A percentile compares a stretch with the other conserved stretches of the same genome.
Conservation (phyloP, 2,888 invertebrate species). For the Athripsodes cinereus region DNA sequence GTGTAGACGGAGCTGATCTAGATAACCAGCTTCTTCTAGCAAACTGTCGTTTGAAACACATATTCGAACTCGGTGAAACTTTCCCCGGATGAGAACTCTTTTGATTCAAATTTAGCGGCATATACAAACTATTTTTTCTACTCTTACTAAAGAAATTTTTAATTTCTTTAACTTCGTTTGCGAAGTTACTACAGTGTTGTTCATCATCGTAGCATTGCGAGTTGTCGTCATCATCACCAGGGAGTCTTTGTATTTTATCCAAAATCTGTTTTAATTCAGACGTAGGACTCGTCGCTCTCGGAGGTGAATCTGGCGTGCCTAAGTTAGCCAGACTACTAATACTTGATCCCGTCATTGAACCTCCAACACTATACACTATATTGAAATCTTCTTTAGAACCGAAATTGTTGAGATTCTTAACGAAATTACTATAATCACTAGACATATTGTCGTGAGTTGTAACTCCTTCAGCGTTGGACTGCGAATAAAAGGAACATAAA, state of each 20-base stretch:
- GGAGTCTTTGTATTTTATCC: conserved; percentile 60
- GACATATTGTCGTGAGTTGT: conserved; percentile 21
- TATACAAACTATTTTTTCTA: conserved; percentile 64
- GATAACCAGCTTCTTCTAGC: conserved; percentile 59
- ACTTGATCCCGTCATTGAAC: conserved; percentile 56
- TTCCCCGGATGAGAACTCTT: conserved; percentile 31
- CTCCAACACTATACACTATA: conserved; percentile 23
- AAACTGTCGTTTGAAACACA: conserved; percentile 27
- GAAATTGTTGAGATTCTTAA: conserved; percentile 25
- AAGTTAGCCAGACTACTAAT: conserved; percentile 63
- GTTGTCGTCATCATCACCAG: conserved; percentile 29
- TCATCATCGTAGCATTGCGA: conserved; percentile 29
- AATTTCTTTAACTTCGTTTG: conserved; percentile 34
- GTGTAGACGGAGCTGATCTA: conserved; percentile 75
- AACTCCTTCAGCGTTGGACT: conserved; percentile 18
- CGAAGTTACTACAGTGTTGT: conserved; percentile 31
- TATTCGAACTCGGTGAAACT: conserved; percentile 29
- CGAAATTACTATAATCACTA: conserved; percentile 25
- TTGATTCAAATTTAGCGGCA: conserved; percentile 52
- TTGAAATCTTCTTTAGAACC: conserved; percentile 26
- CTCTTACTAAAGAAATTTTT: conserved; percentile 46
- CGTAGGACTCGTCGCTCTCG: conserved; percentile 77
- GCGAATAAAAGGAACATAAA: conserved; percentile 21
- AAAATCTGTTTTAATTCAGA: conserved; percentile 67
- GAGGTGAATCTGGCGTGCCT: conserved; percentile 68